Percentiles rank a stretch among this genome's conserved stretches.
Evolutionary conservation across 37 sponge, comb jelly and placozoan species (phyloP).

Genomic region (Mnemiopsis leidyi): DNA sequence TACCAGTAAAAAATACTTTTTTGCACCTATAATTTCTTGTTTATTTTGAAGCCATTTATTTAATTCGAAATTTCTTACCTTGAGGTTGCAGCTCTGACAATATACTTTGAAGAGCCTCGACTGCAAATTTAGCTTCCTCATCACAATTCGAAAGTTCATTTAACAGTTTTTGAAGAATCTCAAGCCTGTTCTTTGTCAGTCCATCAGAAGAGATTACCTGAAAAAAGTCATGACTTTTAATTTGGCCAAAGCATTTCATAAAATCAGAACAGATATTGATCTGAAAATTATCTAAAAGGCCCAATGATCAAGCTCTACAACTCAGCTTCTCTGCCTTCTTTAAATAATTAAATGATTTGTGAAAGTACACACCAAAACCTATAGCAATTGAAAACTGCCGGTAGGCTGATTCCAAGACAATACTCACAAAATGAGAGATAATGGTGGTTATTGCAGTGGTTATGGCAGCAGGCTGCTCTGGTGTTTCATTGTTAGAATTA

Average conservation of each 20-base stretch:
- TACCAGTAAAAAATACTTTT: too few species aligned
- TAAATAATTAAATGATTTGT: too few species aligned
- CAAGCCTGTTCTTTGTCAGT: not conserved
- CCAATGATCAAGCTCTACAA: too few species aligned
- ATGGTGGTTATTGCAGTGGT: slow-evolving; percentile 57
- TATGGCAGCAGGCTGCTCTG: slow-evolving; percentile 32
- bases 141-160: slow-evolving; percentile 29
- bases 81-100: slow-evolving; percentile 42
- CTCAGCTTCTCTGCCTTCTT: too few species aligned
- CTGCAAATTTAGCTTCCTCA: slow-evolving; percentile 52
- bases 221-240: too few species aligned
- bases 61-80: not conserved
- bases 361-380: too few species aligned
- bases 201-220: slow-evolving; percentile 61
- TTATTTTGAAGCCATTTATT: not conserved
- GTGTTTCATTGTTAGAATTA: not conserved
- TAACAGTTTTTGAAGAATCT: not conserved
- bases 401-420: not conserved
- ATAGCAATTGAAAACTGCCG: not conserved
- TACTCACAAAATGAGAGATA: slow-evolving; percentile 56
- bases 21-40: too few species aligned
- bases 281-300: too few species aligned
- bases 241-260: not conserved
- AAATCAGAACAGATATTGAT: not conserved
- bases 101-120: slow-evolving; percentile 20